phyloP scores from a whole-genome alignment of 2,888 invertebrate species.

The Cosmopolites sordidus region DNA sequence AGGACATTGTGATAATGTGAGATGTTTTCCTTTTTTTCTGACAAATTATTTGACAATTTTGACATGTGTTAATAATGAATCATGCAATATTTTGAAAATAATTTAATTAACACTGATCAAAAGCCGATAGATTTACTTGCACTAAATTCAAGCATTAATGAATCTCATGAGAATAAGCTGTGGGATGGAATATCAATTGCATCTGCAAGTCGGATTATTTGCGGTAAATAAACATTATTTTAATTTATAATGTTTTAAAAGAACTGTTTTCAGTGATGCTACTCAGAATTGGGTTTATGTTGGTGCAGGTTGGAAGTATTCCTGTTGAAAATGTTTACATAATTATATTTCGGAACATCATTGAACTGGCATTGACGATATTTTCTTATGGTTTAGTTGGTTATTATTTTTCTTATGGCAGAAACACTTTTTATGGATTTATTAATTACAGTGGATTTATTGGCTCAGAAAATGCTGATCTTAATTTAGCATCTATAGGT shows the following conservation, averaged over 20 bases:
- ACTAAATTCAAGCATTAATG: constrained; percentile 4
- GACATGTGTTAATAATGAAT: too few species aligned
- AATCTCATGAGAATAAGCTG: not conserved
- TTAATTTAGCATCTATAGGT: constrained; percentile 21
- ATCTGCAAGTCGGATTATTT: constrained; percentile 18
- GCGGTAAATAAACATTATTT: constrained; percentile 8
- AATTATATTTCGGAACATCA: constrained; percentile 43
- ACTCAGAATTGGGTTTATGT: constrained; percentile 34
- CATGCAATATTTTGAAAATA: constrained; percentile 21
- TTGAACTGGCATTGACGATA: constrained; percentile 41
- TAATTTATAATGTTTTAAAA: constrained; percentile 1
- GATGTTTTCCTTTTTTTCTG: too few species aligned
- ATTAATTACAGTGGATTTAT: constrained; percentile 29
- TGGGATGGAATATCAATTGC: constrained; percentile 17
- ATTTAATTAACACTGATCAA: constrained; percentile 5
- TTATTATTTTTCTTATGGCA: constrained; percentile 40
- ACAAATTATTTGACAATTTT: too few species aligned
- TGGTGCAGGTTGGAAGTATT: constrained; percentile 42
- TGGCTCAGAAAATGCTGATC: constrained; percentile 18
- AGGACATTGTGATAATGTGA: too few species aligned
- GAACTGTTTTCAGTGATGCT: constrained; percentile 28
- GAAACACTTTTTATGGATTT: constrained; percentile 33
- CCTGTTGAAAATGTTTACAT: constrained; percentile 43
- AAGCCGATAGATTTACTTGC: constrained; percentile 8
- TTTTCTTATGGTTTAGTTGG: constrained; percentile 40